These are phyloP conservation scores for Oxyura jamaicensis DNA, from an alignment of 2,113 vertebrate species.

Conservation along the genomic window DNA sequence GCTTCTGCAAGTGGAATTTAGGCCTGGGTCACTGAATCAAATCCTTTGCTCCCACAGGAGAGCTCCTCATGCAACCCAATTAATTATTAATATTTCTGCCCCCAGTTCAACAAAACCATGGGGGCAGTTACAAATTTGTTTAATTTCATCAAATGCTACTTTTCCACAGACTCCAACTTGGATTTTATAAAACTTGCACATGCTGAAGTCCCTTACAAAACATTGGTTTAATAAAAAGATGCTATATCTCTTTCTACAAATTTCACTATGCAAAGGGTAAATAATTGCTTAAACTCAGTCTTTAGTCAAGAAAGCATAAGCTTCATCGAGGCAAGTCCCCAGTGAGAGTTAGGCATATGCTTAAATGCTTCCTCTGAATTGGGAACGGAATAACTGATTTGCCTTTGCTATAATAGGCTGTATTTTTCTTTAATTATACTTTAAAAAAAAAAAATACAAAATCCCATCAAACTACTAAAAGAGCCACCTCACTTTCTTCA, in stretches of 20 bases:
- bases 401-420: background rate
- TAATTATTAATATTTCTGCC: conserved; percentile 26
- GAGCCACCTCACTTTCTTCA: conserved; percentile 31
- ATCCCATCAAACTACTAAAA: conserved; percentile 41
- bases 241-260: background rate
- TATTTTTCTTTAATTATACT: background rate
- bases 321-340: background rate
- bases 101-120: background rate
- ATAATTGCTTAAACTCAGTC: conserved; percentile 17
- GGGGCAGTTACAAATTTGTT: background rate
- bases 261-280: conserved; percentile 27
- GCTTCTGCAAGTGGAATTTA: conserved; percentile 37
- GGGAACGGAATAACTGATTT: background rate
- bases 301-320: conserved; percentile 9
- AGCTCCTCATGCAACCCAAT: background rate
- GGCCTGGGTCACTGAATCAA: conserved; percentile 28
- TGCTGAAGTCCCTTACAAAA: background rate
- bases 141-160: background rate
- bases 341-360: background rate
- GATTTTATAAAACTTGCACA: background rate
- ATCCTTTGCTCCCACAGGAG: background rate
- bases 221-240: background rate
- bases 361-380: conserved; percentile 3
- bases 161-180: background rate
- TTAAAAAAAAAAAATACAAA: background rate